A percentile compares a stretch with the other conserved stretches of the same genome.
phyloP scores from a whole-genome alignment of 1,140 invertebrate genomes.

The Bombus polaris region DNA sequence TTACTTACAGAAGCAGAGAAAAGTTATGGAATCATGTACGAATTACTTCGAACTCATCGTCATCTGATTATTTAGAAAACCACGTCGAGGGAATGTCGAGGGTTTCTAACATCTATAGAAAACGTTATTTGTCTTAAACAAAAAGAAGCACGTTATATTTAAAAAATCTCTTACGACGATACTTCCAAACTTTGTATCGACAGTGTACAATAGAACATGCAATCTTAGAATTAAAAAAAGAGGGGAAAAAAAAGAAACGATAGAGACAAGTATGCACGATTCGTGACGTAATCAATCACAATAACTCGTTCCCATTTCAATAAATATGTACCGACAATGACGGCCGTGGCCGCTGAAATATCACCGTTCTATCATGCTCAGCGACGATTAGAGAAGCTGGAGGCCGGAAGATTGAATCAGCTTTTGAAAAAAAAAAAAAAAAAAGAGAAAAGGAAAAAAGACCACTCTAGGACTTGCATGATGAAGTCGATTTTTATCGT shows the following conservation, averaged over 20 bases:
- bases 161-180: too few relatives aligned
- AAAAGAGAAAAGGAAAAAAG: background rate
- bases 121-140: background rate
- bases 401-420: constrained; percentile 31
- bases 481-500: constrained; percentile 28
- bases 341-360: background rate
- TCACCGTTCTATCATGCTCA: constrained; percentile 17
- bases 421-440: background rate
- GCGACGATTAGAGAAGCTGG: constrained; percentile 12
- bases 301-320: background rate
- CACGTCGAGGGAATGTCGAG: too few relatives aligned
- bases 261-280: constrained; percentile 11
- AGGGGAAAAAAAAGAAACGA: background rate
- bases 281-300: too few relatives aligned
- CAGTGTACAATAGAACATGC: background rate
- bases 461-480: background rate
- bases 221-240: background rate
- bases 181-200: background rate
- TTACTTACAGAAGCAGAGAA: too few relatives aligned
- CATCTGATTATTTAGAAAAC: too few relatives aligned
- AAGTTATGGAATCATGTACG: too few relatives aligned
- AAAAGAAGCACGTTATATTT: background rate
- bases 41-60: background rate
- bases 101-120: too few relatives aligned
- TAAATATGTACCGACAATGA: background rate